These are phyloP conservation scores for Ophion slaviceki DNA, from an alignment of 2,888 invertebrate species.

Conservation along the genomic window DNA sequence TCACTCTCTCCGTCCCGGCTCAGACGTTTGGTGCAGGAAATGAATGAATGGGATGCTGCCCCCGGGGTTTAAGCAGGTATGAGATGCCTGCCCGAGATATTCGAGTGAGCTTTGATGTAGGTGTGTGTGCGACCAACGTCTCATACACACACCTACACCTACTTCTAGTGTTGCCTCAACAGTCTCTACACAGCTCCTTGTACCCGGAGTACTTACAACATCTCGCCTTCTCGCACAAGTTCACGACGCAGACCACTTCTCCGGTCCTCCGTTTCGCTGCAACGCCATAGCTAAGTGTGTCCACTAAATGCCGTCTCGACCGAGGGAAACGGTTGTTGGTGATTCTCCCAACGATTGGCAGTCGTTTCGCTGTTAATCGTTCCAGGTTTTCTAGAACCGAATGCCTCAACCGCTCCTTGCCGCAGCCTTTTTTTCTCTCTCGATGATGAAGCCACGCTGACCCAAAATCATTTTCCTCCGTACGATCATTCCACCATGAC, in stretches of 20 bases:
- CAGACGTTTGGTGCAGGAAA: conserved; percentile 44
- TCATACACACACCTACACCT: no score
- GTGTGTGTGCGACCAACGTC: conserved; percentile 24
- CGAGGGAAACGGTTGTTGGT: not conserved
- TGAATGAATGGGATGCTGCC: conserved; percentile 67
- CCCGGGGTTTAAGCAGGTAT: conserved; percentile 57
- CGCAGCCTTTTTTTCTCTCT: no score
- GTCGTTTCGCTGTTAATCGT: not conserved
- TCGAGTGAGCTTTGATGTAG: conserved; percentile 53
- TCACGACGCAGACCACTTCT: conserved; percentile 39
- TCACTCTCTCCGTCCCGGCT: conserved; percentile 5
- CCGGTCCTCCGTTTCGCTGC: not conserved
- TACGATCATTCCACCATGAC: not conserved
- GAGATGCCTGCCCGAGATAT: conserved; percentile 64
- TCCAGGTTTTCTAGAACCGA: not conserved
- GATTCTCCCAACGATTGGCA: conserved; percentile 1
- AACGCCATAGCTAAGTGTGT: not conserved
- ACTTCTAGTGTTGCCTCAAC: conserved; percentile 53
- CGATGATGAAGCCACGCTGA: not conserved
- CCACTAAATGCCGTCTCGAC: not conserved
- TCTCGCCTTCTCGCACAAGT: conserved; percentile 26
- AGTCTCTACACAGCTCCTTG: conserved; percentile 1
- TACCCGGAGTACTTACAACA: not conserved
- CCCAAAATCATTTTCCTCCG: not conserved
- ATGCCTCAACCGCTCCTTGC: no score